These are phyloP conservation scores for Charadrius vociferus DNA, from an alignment of 2,113 vertebrate genomes.

Conservation along the genomic window DNA sequence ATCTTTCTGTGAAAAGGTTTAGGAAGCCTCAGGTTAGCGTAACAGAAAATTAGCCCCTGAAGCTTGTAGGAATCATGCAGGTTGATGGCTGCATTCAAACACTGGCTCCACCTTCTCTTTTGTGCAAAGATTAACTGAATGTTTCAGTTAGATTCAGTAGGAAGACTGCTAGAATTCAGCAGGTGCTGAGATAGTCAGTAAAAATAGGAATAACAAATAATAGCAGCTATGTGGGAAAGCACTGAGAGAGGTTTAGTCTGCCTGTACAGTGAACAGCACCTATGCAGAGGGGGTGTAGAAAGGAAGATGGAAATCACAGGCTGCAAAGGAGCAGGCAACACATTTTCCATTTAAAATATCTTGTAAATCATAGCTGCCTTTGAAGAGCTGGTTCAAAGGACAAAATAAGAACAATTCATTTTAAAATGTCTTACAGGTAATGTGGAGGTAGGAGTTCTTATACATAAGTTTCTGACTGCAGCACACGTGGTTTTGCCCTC, in stretches of 20 bases:
- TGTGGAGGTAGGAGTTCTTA: background rate
- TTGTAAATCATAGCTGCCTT: background rate
- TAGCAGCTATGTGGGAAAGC: background rate
- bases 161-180: background rate
- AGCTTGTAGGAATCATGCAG: background rate
- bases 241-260: background rate
- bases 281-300: background rate
- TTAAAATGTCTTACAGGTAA: background rate
- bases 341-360: background rate
- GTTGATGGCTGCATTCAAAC: background rate
- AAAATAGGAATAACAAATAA: background rate
- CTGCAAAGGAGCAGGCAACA: background rate
- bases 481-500: background rate
- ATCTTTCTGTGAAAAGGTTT: background rate
- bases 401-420: background rate
- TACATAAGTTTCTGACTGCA: background rate
- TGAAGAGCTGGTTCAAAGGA: background rate
- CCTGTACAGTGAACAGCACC: background rate
- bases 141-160: background rate
- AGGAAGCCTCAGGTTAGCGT: background rate
- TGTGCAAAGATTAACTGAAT: background rate
- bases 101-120: background rate
- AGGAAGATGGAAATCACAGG: background rate
- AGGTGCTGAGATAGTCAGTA: background rate
- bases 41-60: background rate